These are phyloP conservation scores for Agrochola macilenta DNA, from an alignment of 2,888 invertebrate species.

Conservation along the genomic window DNA sequence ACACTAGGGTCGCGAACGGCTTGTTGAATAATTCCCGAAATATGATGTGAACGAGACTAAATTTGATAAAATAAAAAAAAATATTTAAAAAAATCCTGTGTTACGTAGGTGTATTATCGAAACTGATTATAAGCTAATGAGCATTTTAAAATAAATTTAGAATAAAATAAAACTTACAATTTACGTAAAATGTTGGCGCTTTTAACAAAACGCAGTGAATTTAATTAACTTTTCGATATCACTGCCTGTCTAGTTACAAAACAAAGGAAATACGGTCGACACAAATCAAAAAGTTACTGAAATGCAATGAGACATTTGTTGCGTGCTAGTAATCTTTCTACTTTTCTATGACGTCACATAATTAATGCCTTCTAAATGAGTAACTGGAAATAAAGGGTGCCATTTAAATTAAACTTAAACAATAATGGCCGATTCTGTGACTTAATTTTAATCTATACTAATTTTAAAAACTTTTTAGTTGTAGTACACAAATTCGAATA, in stretches of 20 bases:
- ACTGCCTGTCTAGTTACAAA: neutral
- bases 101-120: neutral
- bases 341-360: constrained; percentile 30
- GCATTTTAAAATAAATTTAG: neutral
- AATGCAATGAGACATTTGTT: constrained; percentile 9
- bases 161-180: neutral
- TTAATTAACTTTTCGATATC: neutral
- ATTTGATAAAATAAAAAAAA: neutral
- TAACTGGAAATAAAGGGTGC: constrained; percentile 49
- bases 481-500: too few relatives aligned
- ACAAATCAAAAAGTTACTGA: constrained; percentile 26
- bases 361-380: constrained; percentile 42
- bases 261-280: neutral
- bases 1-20: neutral
- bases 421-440: neutral
- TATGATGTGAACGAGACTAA: neutral
- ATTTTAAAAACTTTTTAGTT: too few relatives aligned
- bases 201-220: neutral
- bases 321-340: neutral
- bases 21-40: neutral
- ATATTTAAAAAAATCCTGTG: neutral
- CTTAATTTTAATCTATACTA: neutral
- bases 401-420: constrained; percentile 16
- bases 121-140: neutral
- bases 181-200: too few relatives aligned